Percentiles rank a stretch among this genome's conserved stretches.
These are phyloP conservation scores for Anguilla marmorata DNA, from an alignment of 2,797 vertebrate species.

Conservation along the genomic window DNA sequence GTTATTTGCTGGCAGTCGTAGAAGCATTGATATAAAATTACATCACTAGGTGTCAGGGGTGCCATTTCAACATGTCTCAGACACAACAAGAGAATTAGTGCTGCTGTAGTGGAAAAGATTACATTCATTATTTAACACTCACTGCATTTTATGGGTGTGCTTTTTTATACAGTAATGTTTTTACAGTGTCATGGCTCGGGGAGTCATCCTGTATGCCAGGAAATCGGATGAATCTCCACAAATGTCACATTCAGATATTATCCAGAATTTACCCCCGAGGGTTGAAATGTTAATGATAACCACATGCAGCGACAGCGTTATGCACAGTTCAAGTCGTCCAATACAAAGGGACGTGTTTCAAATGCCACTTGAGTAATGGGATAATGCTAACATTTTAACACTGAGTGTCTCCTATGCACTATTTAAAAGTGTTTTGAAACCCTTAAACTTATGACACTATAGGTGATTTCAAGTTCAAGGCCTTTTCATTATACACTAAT, in stretches of 20 bases:
- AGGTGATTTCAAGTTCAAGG: neutral
- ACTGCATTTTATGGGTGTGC: neutral
- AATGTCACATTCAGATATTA: neutral
- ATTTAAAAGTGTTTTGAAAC: neutral
- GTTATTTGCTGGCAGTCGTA: neutral
- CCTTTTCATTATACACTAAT: neutral
- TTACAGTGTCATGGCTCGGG: neutral
- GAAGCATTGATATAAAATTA: neutral
- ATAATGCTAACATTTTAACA: neutral
- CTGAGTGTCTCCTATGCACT: neutral
- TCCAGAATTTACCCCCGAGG: neutral
- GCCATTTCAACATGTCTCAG: slow-evolving; percentile 13
- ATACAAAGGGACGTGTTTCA: neutral
- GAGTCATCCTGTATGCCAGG: neutral
- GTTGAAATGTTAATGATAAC: neutral
- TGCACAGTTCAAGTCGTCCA: neutral
- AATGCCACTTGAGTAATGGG: slow-evolving; percentile 6
- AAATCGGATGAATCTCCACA: neutral
- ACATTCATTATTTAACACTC: neutral
- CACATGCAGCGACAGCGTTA: neutral
- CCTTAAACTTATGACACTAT: neutral
- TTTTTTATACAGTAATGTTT: neutral
- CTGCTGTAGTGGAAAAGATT: neutral
- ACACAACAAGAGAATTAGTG: neutral
- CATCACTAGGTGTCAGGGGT: neutral